Conservation (phyloP, 2,113 vertebrate genomes). For the Agelaius phoeniceus region DNA sequence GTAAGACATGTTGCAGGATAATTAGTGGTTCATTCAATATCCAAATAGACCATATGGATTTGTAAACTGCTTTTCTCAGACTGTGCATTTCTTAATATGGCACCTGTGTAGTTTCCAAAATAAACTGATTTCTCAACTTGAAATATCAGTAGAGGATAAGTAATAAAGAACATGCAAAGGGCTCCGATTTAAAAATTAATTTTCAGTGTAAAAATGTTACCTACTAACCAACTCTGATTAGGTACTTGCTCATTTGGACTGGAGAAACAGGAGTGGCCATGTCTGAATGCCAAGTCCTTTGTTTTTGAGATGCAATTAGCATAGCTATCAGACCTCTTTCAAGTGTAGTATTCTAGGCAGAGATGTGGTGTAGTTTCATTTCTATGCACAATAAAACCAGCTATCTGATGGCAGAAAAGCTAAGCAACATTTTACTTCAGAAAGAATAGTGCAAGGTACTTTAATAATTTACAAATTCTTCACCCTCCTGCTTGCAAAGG, state of each 20-base stretch:
- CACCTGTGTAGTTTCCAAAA: not conserved
- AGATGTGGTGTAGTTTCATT: not conserved
- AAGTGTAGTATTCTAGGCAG: not conserved
- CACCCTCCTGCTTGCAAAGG: not conserved
- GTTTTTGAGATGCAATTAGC: not conserved
- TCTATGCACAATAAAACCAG: not conserved
- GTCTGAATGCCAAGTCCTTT: not conserved
- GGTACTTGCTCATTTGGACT: not conserved
- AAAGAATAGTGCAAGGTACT: not conserved
- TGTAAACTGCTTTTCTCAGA: not conserved
- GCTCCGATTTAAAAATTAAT: not conserved
- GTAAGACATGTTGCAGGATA: not conserved
- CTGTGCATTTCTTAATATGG: not conserved
- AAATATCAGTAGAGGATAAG: not conserved
- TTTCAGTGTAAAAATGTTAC: not conserved
- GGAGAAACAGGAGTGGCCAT: not conserved
- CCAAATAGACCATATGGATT: not conserved
- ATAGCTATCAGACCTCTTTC: not conserved
- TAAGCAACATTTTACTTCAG: not conserved
- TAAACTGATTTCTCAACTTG: not conserved
- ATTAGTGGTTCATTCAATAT: not conserved
- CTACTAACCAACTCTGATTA: not conserved
- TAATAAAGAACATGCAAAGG: not conserved
- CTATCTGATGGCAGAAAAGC: not conserved
- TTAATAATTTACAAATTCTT: not conserved